Percentiles rank a stretch among this genome's conserved stretches.
Conservation (phyloP, 2,888 invertebrate species). For the Dyspetes luteomarginatus region DNA sequence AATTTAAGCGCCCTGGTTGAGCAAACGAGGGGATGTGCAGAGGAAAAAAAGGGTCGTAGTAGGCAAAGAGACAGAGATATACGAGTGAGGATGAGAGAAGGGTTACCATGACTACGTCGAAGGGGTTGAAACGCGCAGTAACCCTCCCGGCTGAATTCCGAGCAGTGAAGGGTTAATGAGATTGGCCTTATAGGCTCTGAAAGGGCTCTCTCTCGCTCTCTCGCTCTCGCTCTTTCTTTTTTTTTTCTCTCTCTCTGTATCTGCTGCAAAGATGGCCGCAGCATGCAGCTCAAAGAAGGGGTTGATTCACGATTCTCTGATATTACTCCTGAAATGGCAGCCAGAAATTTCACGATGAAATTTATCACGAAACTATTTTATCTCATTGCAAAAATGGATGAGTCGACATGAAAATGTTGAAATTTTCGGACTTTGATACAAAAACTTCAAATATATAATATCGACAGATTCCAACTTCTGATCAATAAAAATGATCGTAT, state of each 20-base stretch:
- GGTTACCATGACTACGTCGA: slow-evolving; percentile 75
- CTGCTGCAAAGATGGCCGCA: slow-evolving; percentile 55
- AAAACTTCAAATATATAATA: no score
- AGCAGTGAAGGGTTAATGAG: slow-evolving; percentile 78
- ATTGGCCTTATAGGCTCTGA: slow-evolving; percentile 69
- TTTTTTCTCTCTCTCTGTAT: slow-evolving; percentile 59
- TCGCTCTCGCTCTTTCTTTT: slow-evolving; percentile 33
- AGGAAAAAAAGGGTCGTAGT: slow-evolving; percentile 60
- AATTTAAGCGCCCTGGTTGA: slow-evolving; percentile 45
- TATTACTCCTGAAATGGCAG: slow-evolving; percentile 59
- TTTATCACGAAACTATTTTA: no score
- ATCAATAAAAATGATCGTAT: no score
- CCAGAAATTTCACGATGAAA: slow-evolving; percentile 6
- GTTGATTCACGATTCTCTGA: not conserved
- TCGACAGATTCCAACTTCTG: no score
- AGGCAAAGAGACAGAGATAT: slow-evolving; percentile 67
- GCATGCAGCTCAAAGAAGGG: not conserved
- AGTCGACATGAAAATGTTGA: no score
- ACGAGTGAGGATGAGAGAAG: slow-evolving; percentile 69
- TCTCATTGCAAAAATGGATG: no score
- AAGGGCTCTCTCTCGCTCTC: slow-evolving; percentile 43
- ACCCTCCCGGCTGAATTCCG: slow-evolving; percentile 72
- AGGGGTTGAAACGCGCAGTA: slow-evolving; percentile 74
- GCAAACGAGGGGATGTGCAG: slow-evolving; percentile 45
- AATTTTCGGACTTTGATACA: no score